A percentile compares a stretch with the other conserved stretches of the same genome.
Evolutionary conservation across 2,888 invertebrate genomes (phyloP).

Genomic region (Urechis unicinctus): DNA sequence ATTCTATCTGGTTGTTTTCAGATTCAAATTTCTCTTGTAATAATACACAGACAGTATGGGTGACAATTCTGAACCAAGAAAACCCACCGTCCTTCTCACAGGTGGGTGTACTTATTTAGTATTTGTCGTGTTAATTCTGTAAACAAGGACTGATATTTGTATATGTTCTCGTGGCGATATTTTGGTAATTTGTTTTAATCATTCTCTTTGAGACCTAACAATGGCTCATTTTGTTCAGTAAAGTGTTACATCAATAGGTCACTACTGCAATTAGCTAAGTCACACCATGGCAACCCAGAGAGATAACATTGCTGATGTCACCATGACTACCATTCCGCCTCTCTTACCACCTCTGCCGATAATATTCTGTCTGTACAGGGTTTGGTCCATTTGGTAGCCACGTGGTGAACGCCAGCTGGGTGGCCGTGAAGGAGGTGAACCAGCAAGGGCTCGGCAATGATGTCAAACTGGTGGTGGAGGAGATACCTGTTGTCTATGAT

Average conservation of each 20-base stretch:
- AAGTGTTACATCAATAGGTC: no score
- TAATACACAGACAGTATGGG: conserved; percentile 7
- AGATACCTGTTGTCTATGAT: conserved; percentile 58
- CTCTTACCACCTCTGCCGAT: no score
- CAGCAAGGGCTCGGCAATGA: conserved; percentile 35
- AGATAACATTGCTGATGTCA: no score
- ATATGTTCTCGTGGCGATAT: no score
- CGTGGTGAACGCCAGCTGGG: conserved; percentile 75
- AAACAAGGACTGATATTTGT: neutral
- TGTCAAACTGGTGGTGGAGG: conserved; percentile 38
- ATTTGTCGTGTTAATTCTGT: neutral
- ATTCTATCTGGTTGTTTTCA: neutral
- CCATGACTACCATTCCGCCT: no score
- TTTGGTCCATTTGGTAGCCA: conserved; percentile 74
- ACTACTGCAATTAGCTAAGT: no score
- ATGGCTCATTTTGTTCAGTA: no score
- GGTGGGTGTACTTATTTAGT: conserved; percentile 4
- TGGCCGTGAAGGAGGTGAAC: conserved; percentile 62
- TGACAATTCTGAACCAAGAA: conserved; percentile 6
- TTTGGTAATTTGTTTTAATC: no score
- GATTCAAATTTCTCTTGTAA: neutral
- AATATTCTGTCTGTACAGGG: conserved; percentile 58
- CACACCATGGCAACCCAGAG: no score
- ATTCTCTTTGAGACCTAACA: no score
- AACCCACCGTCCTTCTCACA: conserved; percentile 13